A percentile compares a stretch with the other conserved stretches of the same genome.
phyloP scores from a whole-genome alignment of 2,888 invertebrate species.

The Cryptus viduatorius region DNA sequence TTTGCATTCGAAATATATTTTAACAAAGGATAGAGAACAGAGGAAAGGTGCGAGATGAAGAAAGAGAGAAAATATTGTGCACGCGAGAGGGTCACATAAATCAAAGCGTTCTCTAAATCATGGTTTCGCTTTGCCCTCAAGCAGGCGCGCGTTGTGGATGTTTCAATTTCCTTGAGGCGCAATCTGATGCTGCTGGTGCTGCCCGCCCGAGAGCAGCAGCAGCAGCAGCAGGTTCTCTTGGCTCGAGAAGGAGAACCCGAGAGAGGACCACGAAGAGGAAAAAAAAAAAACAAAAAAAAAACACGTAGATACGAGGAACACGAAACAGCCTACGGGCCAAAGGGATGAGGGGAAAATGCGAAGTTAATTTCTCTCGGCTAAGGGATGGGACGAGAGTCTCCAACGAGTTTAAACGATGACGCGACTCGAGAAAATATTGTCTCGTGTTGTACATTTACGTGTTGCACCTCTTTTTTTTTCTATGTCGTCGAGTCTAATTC shows the following conservation, averaged over 20 bases:
- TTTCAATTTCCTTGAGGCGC: slow-evolving; percentile 93
- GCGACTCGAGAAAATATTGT: slow-evolving; percentile 21
- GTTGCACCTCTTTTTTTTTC: not conserved
- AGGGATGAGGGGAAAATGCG: slow-evolving; percentile 64
- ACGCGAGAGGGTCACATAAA: slow-evolving; percentile 78
- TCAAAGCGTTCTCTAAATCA: slow-evolving; percentile 84
- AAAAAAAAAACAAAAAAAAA: slow-evolving; percentile 66
- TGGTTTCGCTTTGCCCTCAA: slow-evolving; percentile 79
- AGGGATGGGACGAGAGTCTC: slow-evolving; percentile 34
- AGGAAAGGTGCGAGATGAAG: slow-evolving; percentile 16
- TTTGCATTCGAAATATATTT: slow-evolving; percentile 81
- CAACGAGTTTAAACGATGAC: slow-evolving; percentile 58
- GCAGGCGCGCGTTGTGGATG: slow-evolving; percentile 82
- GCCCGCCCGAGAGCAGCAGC: slow-evolving; percentile 38
- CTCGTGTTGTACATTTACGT: not conserved
- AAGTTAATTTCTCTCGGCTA: slow-evolving; percentile 74
- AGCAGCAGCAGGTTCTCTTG: slow-evolving; percentile 53
- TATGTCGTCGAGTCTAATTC: not conserved
- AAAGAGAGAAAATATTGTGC: slow-evolving; percentile 59
- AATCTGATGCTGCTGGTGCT: slow-evolving; percentile 86
- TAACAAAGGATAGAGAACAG: slow-evolving; percentile 73
- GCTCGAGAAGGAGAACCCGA: slow-evolving; percentile 51
- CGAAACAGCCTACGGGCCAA: slow-evolving; percentile 52
- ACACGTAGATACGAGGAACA: slow-evolving; percentile 58
- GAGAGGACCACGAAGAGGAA: slow-evolving; percentile 59